phyloP scores from a whole-genome alignment of 2,113 vertebrate species.

The Perca fluviatilis region DNA sequence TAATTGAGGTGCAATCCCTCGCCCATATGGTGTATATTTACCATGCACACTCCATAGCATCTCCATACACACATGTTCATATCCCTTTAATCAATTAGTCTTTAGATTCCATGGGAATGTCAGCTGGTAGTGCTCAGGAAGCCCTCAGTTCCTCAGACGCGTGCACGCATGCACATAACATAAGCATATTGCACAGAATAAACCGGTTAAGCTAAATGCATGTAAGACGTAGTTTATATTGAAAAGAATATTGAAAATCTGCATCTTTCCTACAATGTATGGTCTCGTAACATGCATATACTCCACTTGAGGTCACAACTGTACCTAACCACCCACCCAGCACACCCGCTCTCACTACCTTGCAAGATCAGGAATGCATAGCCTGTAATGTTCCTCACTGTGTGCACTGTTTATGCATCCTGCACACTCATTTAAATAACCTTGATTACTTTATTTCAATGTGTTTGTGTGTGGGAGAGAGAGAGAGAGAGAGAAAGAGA shows the following conservation, averaged over 20 bases:
- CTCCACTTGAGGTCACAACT: slow-evolving; percentile 35
- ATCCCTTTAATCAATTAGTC: slow-evolving; percentile 80
- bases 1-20: slow-evolving; percentile 72
- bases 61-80: slow-evolving; percentile 66
- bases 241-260: background rate
- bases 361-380: slow-evolving; percentile 62
- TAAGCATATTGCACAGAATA: slow-evolving; percentile 28
- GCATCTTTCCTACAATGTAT: slow-evolving; percentile 20
- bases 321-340: slow-evolving; percentile 48
- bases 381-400: slow-evolving; percentile 66
- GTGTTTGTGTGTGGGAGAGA: slow-evolving; percentile 22
- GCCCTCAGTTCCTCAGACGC: slow-evolving; percentile 26
- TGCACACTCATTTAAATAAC: slow-evolving; percentile 80
- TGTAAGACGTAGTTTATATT: background rate
- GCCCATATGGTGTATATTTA: slow-evolving; percentile 73
- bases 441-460: slow-evolving; percentile 80
- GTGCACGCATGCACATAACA: slow-evolving; percentile 7
- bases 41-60: slow-evolving; percentile 55
- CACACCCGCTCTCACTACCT: slow-evolving; percentile 34
- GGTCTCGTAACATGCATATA: slow-evolving; percentile 29
- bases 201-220: slow-evolving; percentile 15
- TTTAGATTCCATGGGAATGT: slow-evolving; percentile 75
- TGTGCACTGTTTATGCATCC: slow-evolving; percentile 74
- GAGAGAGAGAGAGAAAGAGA: slow-evolving; percentile 33
- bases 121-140: slow-evolving; percentile 73